Evolutionary conservation across 2,797 vertebrate species (phyloP), one percentile per base, ranked within the genome.

Genomic region (Rhodeus uyekii): DNA sequence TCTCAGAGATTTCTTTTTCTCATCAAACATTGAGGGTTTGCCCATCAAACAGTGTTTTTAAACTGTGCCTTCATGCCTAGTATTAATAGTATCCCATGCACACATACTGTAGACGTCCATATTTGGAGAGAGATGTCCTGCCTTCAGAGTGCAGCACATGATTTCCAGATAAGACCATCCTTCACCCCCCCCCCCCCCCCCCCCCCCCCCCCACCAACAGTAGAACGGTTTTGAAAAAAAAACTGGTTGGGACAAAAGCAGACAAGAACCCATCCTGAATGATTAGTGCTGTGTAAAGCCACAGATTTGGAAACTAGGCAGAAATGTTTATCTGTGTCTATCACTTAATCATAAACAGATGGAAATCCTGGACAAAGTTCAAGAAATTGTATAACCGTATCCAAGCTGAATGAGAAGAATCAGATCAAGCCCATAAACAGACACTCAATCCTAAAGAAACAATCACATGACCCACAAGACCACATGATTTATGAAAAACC

Each of bases 321-420:
- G 16, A 64, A 48, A 71, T 53, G 55, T 32, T 71, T 60, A 1
- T 72, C 50, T 79, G 69, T 24, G 72, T 76, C 87, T 82, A 19
- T 39, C 5, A 27, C 68, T 36, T 68, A 86, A 68, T 76, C 44
- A 67, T 39, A 29, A 60, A 80, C 87, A 85, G 83, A 89, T 78
- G 81, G 82, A 76, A 82, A 64, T 78, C 48, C 29, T 27, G 9
- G 67, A 42, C 29, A 65, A 79, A 73, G 44, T 63, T n/a, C n/a
- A 38, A 71, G 39, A 63, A 46, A 82, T 8, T 32, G 61, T 32
- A 76, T 76, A 3, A 38, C 24, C 5, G 2, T 65, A 38, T 34
- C 53, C 39, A 27, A 46, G 3, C 29, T 61, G 53, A 80, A 50
- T 46, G 9, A 48, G 55, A 29, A 46, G 8, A 36, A 71, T 71